These are phyloP conservation scores for Lycaena phlaeas DNA, from an alignment of 2,888 invertebrate species.

Conservation along the genomic window DNA sequence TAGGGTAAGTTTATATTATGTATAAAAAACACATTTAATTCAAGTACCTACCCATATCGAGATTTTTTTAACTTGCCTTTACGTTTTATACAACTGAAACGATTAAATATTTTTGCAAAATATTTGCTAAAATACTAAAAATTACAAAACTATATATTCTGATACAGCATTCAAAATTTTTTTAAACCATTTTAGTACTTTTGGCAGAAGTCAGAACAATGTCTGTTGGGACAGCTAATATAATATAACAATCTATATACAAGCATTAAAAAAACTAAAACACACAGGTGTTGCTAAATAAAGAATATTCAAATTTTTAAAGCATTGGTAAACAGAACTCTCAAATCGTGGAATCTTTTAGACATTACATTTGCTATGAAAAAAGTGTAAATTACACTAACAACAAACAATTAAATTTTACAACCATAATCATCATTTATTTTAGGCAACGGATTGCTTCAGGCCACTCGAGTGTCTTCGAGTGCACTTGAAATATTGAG, in stretches of 20 bases:
- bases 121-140: too few species aligned
- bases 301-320: background rate
- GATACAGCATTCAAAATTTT: too few species aligned
- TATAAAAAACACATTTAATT: background rate
- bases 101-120: too few species aligned
- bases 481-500: conserved; percentile 27
- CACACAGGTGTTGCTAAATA: background rate
- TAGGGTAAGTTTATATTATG: background rate
- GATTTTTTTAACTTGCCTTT: background rate
- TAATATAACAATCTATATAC: too few species aligned
- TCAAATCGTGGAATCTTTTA: too few species aligned
- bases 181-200: too few species aligned
- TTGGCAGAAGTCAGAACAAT: too few species aligned
- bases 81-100: too few species aligned
- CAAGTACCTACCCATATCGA: too few species aligned
- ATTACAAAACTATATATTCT: too few species aligned
- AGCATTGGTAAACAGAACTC: background rate
- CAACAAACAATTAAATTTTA: conserved; percentile 10
- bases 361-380: background rate
- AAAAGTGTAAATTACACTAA: conserved; percentile 9
- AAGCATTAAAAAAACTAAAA: background rate
- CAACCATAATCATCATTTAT: conserved; percentile 7
- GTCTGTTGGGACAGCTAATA: too few species aligned
- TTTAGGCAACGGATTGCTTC: conserved; percentile 12
- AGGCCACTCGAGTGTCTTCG: conserved; percentile 25